Conservation (phyloP, 2,888 invertebrate species). For the Calameuta pallipes region DNA sequence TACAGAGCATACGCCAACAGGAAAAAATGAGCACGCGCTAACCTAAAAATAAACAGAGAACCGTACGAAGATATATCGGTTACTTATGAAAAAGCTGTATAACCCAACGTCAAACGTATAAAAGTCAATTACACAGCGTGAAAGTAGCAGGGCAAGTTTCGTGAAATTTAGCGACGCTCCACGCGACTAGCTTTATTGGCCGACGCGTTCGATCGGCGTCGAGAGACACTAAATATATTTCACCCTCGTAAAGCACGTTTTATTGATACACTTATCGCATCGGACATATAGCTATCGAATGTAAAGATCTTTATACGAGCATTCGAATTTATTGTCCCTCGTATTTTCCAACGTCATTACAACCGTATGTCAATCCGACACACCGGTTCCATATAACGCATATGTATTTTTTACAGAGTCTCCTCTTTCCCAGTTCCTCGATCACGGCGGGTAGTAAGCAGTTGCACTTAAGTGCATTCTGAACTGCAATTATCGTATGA, state of each 20-base stretch:
- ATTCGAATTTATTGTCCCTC: slow-evolving; percentile 34
- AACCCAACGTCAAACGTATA: too few species aligned
- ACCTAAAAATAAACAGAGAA: too few species aligned
- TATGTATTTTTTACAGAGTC: not conserved
- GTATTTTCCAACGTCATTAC: not conserved
- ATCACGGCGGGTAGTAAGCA: not conserved
- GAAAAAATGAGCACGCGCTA: too few species aligned
- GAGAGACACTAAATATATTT: slow-evolving; percentile 1
- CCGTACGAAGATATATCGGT: not conserved
- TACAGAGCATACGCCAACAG: too few species aligned
- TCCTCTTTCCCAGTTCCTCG: not conserved
- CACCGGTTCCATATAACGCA: not conserved
- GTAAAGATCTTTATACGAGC: slow-evolving; percentile 39
- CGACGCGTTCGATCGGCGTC: not conserved
- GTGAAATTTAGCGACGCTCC: not conserved
- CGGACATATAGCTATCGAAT: slow-evolving; percentile 33
- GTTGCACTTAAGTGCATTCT: not conserved
- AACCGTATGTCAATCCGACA: not conserved
- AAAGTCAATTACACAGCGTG: not conserved
- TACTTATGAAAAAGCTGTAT: not conserved
- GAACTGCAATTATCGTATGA: not conserved
- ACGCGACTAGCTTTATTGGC: not conserved
- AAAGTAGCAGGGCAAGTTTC: not conserved
- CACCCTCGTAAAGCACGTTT: slow-evolving; percentile 45
- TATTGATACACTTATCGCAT: slow-evolving; percentile 49